Percentiles rank a stretch among this genome's conserved stretches.
These are phyloP conservation scores for Cladopsammia gracilis DNA, from an alignment of 64 coral and sea anemone genomes.

Conservation along the genomic window DNA sequence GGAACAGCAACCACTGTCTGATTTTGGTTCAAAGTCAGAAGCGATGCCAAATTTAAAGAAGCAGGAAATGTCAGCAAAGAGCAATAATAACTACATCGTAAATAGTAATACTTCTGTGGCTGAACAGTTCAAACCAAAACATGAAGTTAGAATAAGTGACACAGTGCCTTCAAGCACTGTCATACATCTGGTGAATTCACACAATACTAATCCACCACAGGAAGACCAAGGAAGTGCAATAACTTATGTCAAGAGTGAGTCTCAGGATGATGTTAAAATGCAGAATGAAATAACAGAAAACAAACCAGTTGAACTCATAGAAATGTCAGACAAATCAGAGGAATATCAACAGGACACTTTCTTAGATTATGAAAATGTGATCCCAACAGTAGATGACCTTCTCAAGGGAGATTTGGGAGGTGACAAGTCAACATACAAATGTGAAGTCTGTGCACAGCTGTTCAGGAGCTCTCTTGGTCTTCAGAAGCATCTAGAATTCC, in stretches of 20 bases:
- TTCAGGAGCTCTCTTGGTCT: constrained; percentile 94
- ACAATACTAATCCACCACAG: not conserved
- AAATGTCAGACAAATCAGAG: not conserved
- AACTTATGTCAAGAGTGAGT: constrained; percentile 38
- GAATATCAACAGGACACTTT: not conserved
- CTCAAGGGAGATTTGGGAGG: constrained; percentile 37
- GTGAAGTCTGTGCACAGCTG: constrained; percentile 92
- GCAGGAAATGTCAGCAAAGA: not conserved
- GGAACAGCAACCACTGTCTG: not conserved
- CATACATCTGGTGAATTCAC: not conserved
- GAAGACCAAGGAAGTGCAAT: not conserved
- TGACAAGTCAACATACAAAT: constrained; percentile 81
- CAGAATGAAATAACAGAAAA: constrained; percentile 17
- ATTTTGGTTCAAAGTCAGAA: not conserved
- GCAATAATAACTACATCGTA: not conserved
- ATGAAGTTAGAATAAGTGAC: not conserved
- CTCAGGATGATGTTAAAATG: constrained; percentile 10
- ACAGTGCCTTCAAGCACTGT: constrained; percentile 9
- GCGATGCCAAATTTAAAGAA: not conserved
- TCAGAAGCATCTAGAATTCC: constrained; percentile 98
- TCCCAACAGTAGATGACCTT: constrained; percentile 17
- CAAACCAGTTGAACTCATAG: constrained; percentile 24
- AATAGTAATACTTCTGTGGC: not conserved
- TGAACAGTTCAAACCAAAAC: not conserved
- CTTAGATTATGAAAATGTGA: constrained; percentile 17